Base-by-base conservation (phyloP, 2,113 vertebrate genomes). In the Lutjanus erythropterus region DNA sequence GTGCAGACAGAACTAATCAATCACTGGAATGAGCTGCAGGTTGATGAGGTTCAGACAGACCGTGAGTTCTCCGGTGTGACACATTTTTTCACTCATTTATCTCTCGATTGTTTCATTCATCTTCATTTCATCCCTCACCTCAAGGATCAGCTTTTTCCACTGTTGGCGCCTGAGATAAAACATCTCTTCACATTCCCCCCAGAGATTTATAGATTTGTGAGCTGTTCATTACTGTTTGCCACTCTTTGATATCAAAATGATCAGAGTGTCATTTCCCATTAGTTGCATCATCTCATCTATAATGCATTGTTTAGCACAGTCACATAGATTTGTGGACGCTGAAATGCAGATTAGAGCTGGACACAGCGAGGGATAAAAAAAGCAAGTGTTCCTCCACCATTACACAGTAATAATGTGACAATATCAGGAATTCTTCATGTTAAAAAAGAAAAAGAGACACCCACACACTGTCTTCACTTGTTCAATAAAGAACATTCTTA, bases 1-100 rank as follows among this genome's bases (percentile, higher is more conserved):
- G 47, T 66, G 68, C 39, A 68, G 76, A 82, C 56, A 86, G 78
- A 87, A 70, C 33, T 59, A 87, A 92, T 91, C 87, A 84, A 86
- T 90, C 84, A 84, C 64, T 59, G 49, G 66, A 87, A 65, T 81
- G 72, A 75, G 69, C 85, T 79, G 72, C 42, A 69, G 75, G 41
- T 42, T 67, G 81, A 85, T 65, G 53, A 79, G 76, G 53, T 85
- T 66, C 42, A 44, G 77, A 82, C 70, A 68, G 64, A 84, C 59
- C 72, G 71, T 81, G 77, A 80, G 56, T 61, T 68, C 65, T 79
- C 44, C 15, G 9, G 49, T 49, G 25, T 74, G 67, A 76, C 71
- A 72, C 66, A 55, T 74, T 81, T 71, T 80, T 71, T 44, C 60
- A 56, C 31, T 49, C 74, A 76, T 78, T 75, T 78, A 73, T 83